A percentile compares a stretch with the other conserved stretches of the same genome.
These are phyloP conservation scores for Cordylochernes scorpioides DNA, from an alignment of 2,888 invertebrate genomes.

Conservation along the genomic window DNA sequence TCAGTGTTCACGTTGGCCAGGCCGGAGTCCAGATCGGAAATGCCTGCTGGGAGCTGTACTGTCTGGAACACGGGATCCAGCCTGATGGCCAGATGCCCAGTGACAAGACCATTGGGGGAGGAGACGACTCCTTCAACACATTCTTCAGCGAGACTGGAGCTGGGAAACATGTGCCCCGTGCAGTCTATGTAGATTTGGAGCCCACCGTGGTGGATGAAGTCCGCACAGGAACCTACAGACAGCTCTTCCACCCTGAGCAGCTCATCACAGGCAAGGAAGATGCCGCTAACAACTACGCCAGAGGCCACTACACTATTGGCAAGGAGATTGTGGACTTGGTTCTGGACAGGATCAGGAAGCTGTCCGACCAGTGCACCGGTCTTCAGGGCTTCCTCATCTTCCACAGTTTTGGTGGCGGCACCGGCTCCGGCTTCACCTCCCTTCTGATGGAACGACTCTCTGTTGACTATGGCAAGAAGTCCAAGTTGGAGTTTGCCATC, in stretches of 20 bases:
- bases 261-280: constrained; percentile 24
- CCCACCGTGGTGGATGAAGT: constrained; percentile 44
- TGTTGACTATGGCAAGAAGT: constrained; percentile 23
- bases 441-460: constrained; percentile 22
- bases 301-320: constrained; percentile 44
- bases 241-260: constrained; percentile 23
- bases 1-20: constrained; percentile 27
- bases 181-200: constrained; percentile 62
- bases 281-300: constrained; percentile 26
- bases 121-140: constrained; percentile 29
- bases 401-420: constrained; percentile 20
- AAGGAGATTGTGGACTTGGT: constrained; percentile 32
- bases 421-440: constrained; percentile 20
- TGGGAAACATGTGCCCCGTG: constrained; percentile 65
- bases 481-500: constrained; percentile 21
- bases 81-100: constrained; percentile 60
- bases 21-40: constrained; percentile 28
- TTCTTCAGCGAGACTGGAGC: constrained; percentile 40
- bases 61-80: constrained; percentile 28
- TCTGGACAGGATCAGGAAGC: constrained; percentile 28
- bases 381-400: constrained; percentile 21
- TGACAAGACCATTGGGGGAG: constrained; percentile 59
- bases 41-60: constrained; percentile 20
- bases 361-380: constrained; percentile 20
- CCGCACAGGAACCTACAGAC: constrained; percentile 24